Evolutionary conservation across 2,888 invertebrate genomes (phyloP), one percentile per base, ranked within the genome.

Genomic region (Lepidochrysops patricia): DNA sequence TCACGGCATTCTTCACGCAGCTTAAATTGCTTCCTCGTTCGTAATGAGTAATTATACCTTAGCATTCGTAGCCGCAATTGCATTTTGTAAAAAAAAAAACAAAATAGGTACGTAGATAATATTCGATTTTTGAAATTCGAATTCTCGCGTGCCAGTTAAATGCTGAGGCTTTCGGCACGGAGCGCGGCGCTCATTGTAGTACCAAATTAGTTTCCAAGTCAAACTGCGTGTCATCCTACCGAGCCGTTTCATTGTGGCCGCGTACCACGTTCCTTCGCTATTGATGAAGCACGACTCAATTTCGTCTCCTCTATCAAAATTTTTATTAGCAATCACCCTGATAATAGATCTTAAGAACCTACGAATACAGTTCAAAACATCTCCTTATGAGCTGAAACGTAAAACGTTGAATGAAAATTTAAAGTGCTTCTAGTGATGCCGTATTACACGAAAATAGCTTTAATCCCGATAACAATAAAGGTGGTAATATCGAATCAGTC

Each of bases 151-250:
- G 85, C 85, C 83, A 72, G 80, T 79, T 79, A 67, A 70, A 69
- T 70, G 75, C 73, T 79, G 76, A 80, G 83, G 81, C 74, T 84
- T 85, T 84, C 83, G 76, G 82, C 77, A 79, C 77, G 79, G 76
- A 76, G 82, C 77, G 79, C 77, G 79, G 76, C 84, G 79, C 79
- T 82, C 82, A 84, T 85, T 86, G 89, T 88, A 81, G 82, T 85
- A 83, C 77, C 82, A 89, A 89, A 89, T 89, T 89, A 89, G 89
- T 89, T 89, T 89, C 85, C 71, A 82, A 75, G 72, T 72, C 74
- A 86, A 87, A 86, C 74, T 75, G 76, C 83, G 70, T 75, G 89
- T 88, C 89, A 89, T 89, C 82, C 77, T 75, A 76, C 77, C 80
- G 84, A 85, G 82, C 82, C 82, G 80, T 82, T 85, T 87, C 88